Evolutionary conservation across 2,888 invertebrate genomes (phyloP).

Genomic region (Agriopis leucophaearia): DNA sequence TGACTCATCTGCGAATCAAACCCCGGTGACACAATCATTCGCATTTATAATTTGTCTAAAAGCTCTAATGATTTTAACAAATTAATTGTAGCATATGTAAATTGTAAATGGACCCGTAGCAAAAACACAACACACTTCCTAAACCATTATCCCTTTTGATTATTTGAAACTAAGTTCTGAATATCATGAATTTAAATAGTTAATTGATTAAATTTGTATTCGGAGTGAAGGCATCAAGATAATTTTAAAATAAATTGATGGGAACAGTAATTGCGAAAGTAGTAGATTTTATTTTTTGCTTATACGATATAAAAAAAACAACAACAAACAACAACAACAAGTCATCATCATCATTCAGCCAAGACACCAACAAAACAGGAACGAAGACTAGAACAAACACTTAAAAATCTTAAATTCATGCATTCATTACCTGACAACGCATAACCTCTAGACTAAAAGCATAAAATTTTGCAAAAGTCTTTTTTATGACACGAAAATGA

Average conservation of each 20-base stretch:
- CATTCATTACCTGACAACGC: no score
- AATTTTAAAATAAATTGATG: conserved; percentile 25
- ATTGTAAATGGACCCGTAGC: background rate
- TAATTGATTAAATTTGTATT: conserved; percentile 21
- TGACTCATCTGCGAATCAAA: no score
- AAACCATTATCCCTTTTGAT: conserved; percentile 15
- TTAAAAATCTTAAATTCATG: no score
- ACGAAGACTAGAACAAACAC: no score
- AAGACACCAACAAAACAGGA: no score
- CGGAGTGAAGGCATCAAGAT: conserved; percentile 8
- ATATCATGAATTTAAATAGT: conserved; percentile 22
- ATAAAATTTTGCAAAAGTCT: no score
- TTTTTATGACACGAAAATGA: no score
- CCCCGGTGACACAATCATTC: background rate
- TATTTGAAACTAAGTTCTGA: conserved; percentile 22
- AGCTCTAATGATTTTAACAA: background rate
- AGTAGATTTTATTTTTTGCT: background rate
- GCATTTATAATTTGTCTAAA: background rate
- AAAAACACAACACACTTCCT: background rate
- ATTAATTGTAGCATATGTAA: background rate
- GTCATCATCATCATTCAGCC: no score
- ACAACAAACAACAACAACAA: no score
- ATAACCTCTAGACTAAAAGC: no score
- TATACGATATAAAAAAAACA: no score
- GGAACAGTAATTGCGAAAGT: background rate